Evolutionary conservation across 2,888 invertebrate genomes (phyloP), one percentile per base, ranked within the genome.

Genomic region (Agrenia bidenticulata): DNA sequence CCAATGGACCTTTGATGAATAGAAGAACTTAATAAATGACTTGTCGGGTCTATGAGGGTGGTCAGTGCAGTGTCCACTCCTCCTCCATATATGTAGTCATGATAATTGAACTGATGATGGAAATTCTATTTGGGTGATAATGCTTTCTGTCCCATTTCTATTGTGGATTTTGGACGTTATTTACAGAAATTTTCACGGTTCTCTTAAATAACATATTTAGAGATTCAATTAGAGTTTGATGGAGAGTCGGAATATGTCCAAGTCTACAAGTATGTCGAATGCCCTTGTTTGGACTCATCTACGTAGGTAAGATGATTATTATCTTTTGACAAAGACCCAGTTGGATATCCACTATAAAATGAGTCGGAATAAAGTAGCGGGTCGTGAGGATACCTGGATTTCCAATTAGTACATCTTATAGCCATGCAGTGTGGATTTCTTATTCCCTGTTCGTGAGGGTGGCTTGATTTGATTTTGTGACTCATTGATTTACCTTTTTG

Each of bases 371-470:
- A 39, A 41, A 60, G 54, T 59, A 64, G 59, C 53, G 37, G 32
- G 58, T 65, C 64, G 64, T 65, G 64, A 65, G 64, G 53, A 54
- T 53, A 61, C 64, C 64, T 61, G 60, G 32, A 61, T 54, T 59
- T 45, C 54, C 60, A 61, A 61, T 61, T 65, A 61, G 61, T 60
- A 24, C 39, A 51, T 15, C 51, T 51, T 23, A 49, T 49, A 51
- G 17, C 23, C 21, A 45, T 45, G 4, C 15, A 4, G 32, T 32
- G 32, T 32, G 32, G 32, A 32, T 32, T 55, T 17, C 32, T 4
- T 55, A n/a, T 55, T 55, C 55, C 17, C 13, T n/a, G n/a, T n/a
- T 26, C 55, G 32, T 24, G 51, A 51, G 51, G 51, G 51, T 51
- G 51, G 51, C 51, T 23, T 51, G 51, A 51, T 51, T 51, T 24